phyloP scores from a whole-genome alignment of 2,888 invertebrate species.

The Apantesis nais region DNA sequence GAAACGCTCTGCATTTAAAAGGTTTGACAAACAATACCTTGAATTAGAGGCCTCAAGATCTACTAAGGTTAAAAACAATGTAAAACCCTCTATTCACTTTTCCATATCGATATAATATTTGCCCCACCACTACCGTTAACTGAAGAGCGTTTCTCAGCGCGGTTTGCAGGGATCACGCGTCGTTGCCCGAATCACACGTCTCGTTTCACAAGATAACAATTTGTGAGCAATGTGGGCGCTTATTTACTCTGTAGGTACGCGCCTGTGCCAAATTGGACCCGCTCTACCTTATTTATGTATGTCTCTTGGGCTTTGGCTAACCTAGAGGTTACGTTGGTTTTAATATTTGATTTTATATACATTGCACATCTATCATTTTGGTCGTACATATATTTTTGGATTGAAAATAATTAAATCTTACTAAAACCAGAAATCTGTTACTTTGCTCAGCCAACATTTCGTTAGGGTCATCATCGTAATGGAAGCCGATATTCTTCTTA shows the following conservation, averaged over 20 bases:
- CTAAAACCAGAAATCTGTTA: too few relatives aligned
- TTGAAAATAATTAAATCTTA: too few relatives aligned
- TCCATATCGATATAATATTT: conserved; percentile 29
- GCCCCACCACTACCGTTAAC: conserved; percentile 65
- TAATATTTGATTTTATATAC: too few relatives aligned
- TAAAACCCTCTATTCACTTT: not conserved
- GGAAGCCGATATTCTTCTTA: too few relatives aligned
- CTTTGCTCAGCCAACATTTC: too few relatives aligned
- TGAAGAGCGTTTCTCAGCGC: conserved; percentile 78
- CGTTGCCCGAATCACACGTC: conserved; percentile 83
- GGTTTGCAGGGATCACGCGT: conserved; percentile 77
- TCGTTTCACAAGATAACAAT: conserved; percentile 86
- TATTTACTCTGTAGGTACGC: conserved; percentile 75
- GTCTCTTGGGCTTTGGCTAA: conserved; percentile 48
- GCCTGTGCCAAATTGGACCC: conserved; percentile 78
- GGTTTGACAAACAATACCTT: not conserved
- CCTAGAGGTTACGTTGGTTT: conserved; percentile 26
- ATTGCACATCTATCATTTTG: too few relatives aligned
- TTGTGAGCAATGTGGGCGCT: conserved; percentile 81
- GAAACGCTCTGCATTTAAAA: not conserved
- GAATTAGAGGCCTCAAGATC: not conserved
- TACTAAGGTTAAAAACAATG: not conserved
- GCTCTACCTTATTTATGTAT: conserved; percentile 44
- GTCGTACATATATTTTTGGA: too few relatives aligned
- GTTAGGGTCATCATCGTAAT: too few relatives aligned